Evolutionary conservation across 1,140 invertebrate genomes (phyloP), one percentile per base, ranked within the genome.

Genomic region (Eriocheir sinensis): DNA sequence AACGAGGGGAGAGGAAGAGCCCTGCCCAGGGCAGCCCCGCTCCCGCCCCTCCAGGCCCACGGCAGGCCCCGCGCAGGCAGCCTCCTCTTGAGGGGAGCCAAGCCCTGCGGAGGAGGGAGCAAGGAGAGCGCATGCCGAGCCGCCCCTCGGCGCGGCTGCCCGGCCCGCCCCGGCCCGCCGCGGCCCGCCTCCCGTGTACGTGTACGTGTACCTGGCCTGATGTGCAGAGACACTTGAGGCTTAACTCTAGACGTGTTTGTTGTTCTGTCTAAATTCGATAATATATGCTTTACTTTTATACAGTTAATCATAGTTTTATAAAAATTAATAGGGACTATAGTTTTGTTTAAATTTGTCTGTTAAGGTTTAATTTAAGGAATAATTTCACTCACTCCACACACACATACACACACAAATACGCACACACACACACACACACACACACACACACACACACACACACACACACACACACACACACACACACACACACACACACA

Each of bases 281-380:
- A 72, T 72, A 72, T 72, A 72, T 72, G 60, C 60, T 72, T 72
- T 72, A 72, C 60, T 72, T 72, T 72, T 72, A 72, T 72, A 72
- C 60, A 72, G 8, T 72, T 72, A 72, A n/a, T 72, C 60, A 72
- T 72, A 72, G 60, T 72, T 72, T 72, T 72, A 72, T 72, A 72
- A 72, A 72, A 72, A 72, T 72, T 72, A 72, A 4, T 72, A 72
- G 60, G 60, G 60, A 72, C 60, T 72, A 48, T 72, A 72, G n/a
- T 72, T 6, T 72, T 72, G 17, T 72, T 72, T 72, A 4, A n/a
- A 72, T 72, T 72, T 4, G 6, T n/a, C n/a, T 72, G 21, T n/a
- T 72, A 21, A 12, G n/a, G 60, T 72, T 72, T 8, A 72, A 72
- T 21, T 72, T n/a, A 72, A 9, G 48, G 9, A n/a, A n/a, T n/a